phyloP scores from a whole-genome alignment of 2,113 vertebrate genomes.

The Caretta caretta region DNA sequence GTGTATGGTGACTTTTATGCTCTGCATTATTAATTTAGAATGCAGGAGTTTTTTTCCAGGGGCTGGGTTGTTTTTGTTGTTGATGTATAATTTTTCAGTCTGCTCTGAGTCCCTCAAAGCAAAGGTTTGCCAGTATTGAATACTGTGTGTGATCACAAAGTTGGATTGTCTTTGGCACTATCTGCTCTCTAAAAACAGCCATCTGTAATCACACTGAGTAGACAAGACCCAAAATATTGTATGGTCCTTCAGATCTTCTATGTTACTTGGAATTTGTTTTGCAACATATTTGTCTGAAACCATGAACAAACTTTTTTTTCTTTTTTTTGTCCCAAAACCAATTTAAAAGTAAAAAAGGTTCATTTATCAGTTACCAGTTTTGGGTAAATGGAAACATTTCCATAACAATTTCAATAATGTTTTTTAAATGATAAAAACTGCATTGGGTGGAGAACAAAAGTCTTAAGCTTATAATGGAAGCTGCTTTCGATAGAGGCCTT shows the following conservation, averaged over 20 bases:
- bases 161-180: not conserved
- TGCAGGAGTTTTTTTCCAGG: no score
- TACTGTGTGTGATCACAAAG: not conserved
- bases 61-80: not conserved
- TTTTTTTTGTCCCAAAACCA: not conserved
- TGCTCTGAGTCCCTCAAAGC: not conserved
- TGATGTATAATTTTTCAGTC: not conserved
- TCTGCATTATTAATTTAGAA: not conserved
- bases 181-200: not conserved
- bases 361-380: not conserved
- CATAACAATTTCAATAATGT: not conserved
- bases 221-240: not conserved
- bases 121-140: not conserved
- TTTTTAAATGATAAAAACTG: not conserved
- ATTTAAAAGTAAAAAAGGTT: not conserved
- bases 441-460: not conserved
- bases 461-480: not conserved
- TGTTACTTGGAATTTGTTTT: not conserved
- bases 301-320: not conserved
- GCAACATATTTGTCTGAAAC: not conserved
- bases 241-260: not conserved
- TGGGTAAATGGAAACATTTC: not conserved
- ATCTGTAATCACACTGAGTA: not conserved
- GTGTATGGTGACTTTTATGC: not conserved
- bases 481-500: not conserved